Percentiles rank a stretch among this genome's conserved stretches.
These are phyloP conservation scores for Maniola jurtina DNA, from an alignment of 1,140 invertebrate genomes.

Conservation along the genomic window DNA sequence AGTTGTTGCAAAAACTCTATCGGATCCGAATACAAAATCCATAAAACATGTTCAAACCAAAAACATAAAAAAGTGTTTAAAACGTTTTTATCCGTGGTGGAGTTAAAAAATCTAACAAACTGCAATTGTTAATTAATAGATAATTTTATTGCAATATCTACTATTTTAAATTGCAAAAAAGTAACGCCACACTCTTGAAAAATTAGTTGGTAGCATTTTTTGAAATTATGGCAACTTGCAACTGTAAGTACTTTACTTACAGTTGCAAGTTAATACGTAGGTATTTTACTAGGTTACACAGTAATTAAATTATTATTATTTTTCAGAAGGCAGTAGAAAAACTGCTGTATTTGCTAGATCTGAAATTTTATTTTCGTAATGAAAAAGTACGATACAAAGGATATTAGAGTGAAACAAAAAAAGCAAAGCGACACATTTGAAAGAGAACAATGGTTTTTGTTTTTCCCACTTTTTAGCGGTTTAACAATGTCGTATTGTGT, in stretches of 20 bases:
- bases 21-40: no score
- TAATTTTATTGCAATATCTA: neutral
- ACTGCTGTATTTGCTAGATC: neutral
- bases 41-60: no score
- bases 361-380: slow-evolving; percentile 1
- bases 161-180: neutral
- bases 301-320: neutral
- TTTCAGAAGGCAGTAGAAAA: neutral
- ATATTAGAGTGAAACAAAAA: neutral
- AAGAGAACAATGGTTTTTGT: slow-evolving; percentile 13
- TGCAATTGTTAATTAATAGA: no score
- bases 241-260: no score
- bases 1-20: no score
- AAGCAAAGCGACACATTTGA: slow-evolving; percentile 2
- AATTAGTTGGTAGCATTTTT: no score
- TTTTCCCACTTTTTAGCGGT: neutral
- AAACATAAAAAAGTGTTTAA: no score
- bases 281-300: neutral
- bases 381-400: slow-evolving; percentile 4
- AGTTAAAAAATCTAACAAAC: no score
- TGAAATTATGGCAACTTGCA: no score
- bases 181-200: no score
- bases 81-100: no score
- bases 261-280: no score
- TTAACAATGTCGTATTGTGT: slow-evolving; percentile 15